phyloP scores from a whole-genome alignment of 2,113 vertebrate genomes.

The Centropus unirufus region DNA sequence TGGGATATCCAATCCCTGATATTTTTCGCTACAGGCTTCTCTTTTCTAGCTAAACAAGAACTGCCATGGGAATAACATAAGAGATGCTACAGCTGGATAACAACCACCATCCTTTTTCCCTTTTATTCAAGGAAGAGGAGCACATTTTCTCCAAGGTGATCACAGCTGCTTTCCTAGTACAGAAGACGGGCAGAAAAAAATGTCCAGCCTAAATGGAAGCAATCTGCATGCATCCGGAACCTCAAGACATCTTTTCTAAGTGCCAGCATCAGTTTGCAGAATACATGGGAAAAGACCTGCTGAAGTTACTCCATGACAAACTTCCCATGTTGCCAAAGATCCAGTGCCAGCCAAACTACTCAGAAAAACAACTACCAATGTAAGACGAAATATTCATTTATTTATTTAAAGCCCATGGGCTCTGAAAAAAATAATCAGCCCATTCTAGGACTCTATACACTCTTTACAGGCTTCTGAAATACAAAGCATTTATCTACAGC shows the following conservation, averaged over 20 bases:
- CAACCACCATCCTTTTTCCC: neutral
- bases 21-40: neutral
- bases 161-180: neutral
- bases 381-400: neutral
- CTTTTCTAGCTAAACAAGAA: neutral
- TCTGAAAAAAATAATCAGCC: neutral
- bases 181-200: slow-evolving; percentile 1
- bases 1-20: neutral
- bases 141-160: slow-evolving; percentile 41
- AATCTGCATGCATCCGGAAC: neutral
- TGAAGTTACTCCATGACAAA: neutral
- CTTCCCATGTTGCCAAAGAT: neutral
- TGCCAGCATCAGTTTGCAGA: neutral
- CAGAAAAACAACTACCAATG: neutral
- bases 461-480: neutral
- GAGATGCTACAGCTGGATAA: neutral
- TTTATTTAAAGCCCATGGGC: neutral
- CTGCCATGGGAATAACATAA: neutral
- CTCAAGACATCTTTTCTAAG: neutral
- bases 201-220: neutral
- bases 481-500: neutral
- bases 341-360: neutral
- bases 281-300: neutral
- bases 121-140: slow-evolving; percentile 20
- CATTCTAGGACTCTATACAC: neutral